Percentiles rank a stretch among this genome's conserved stretches.
phyloP scores from a whole-genome alignment of 64 coral and sea anemone species.

The Exaiptasia diaphana region DNA sequence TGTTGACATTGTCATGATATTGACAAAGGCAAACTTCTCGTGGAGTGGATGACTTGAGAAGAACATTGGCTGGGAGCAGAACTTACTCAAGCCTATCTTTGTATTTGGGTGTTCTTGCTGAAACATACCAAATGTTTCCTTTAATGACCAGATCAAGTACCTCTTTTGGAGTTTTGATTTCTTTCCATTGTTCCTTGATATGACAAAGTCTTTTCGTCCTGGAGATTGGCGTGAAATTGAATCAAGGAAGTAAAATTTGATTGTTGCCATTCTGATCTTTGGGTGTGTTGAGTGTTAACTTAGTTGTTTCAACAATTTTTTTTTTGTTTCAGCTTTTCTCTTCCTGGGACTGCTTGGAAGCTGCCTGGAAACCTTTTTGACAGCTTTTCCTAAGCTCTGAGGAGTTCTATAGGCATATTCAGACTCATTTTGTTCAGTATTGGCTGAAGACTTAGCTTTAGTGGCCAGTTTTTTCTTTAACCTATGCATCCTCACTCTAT shows the following conservation, averaged over 20 bases:
- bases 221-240: conserved; percentile 62
- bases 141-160: conserved; percentile 63
- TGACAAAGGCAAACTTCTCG: conserved; percentile 42
- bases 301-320: not conserved
- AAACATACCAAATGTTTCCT: conserved; percentile 68
- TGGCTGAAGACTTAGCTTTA: not conserved
- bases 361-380: not conserved
- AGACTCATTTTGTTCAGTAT: not conserved
- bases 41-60: conserved; percentile 43
- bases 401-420: conserved; percentile 4
- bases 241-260: conserved; percentile 54
- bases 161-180: conserved; percentile 62
- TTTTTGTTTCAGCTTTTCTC: not conserved
- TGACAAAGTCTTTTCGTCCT: conserved; percentile 51
- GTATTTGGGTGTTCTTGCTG: conserved; percentile 52
- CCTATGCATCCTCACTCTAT: conserved; percentile 14
- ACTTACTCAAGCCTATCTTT: conserved; percentile 64
- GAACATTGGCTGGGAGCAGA: conserved; percentile 61
- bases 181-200: conserved; percentile 43
- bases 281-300: not conserved
- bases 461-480: conserved; percentile 6
- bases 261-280: not conserved
- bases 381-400: conserved; percentile 8
- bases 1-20: conserved; percentile 63
- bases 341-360: conserved; percentile 5